phyloP scores from a whole-genome alignment of 2,113 vertebrate species.

The Diphyllodes magnificus region DNA sequence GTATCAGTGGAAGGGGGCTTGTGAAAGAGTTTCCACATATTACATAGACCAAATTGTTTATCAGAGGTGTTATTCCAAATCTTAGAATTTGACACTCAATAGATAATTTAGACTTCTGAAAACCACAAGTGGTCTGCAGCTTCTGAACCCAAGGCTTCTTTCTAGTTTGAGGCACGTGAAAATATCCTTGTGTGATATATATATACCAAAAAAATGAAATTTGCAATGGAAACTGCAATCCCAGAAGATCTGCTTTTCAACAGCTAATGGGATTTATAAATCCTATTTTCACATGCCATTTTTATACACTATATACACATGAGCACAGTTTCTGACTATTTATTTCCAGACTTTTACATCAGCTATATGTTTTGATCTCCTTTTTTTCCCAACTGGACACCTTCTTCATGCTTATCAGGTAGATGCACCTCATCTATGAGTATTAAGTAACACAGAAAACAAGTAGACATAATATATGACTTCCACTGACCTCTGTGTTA shows the following conservation, averaged over 20 bases:
- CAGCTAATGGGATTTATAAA: background rate
- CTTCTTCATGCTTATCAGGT: accelerated
- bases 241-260: background rate
- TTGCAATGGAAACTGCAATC: background rate
- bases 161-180: background rate
- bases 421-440: background rate
- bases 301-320: background rate
- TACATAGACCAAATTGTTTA: background rate
- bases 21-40: background rate
- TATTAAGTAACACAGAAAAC: background rate
- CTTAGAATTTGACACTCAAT: background rate
- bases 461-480: background rate
- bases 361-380: background rate
- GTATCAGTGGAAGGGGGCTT: background rate
- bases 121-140: background rate
- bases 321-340: background rate
- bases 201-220: background rate
- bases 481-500: background rate
- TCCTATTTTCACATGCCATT: background rate
- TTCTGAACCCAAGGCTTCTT: background rate
- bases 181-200: background rate
- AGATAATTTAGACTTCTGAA: background rate
- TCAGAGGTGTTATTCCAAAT: background rate
- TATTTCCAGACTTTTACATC: background rate
- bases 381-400: background rate